phyloP scores from a whole-genome alignment of 2,888 invertebrate genomes.

The Meiosimyza decipiens region DNA sequence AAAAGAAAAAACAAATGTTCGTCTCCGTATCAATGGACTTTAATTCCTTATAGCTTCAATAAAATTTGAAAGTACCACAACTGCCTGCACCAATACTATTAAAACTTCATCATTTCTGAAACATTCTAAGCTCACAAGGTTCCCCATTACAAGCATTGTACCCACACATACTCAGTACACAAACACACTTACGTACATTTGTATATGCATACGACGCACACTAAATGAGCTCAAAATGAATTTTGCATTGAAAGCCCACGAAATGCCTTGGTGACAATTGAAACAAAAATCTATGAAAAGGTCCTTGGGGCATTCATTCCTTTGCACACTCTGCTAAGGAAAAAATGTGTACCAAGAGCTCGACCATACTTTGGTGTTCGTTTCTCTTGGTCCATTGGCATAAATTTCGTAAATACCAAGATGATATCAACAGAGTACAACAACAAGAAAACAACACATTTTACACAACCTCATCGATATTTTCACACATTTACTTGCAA shows the following conservation, averaged over 20 bases:
- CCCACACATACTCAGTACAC: not conserved
- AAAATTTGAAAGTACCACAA: not conserved
- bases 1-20: not conserved
- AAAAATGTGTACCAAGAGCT: not conserved
- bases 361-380: not conserved
- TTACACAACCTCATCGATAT: conserved; percentile 13
- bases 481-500: conserved; percentile 7
- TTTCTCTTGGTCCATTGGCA: conserved; percentile 7
- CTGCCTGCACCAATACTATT: not conserved
- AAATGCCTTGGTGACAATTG: conserved; percentile 29
- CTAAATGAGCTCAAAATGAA: conserved; percentile 5
- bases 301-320: not conserved
- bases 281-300: conserved; percentile 2
- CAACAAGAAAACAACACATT: conserved; percentile 17
- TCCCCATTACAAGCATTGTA: too few relatives aligned
- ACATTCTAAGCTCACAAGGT: too few relatives aligned
- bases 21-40: not conserved
- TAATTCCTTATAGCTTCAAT: not conserved
- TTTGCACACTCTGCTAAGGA: not conserved
- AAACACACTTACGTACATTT: not conserved
- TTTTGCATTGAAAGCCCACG: conserved; percentile 1
- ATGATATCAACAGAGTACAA: not conserved
- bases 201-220: not conserved
- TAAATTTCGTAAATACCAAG: conserved; percentile 25
- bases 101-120: not conserved